These are phyloP conservation scores for Eumacrocentrus americanus DNA, from an alignment of 2,888 invertebrate species.

Conservation along the genomic window DNA sequence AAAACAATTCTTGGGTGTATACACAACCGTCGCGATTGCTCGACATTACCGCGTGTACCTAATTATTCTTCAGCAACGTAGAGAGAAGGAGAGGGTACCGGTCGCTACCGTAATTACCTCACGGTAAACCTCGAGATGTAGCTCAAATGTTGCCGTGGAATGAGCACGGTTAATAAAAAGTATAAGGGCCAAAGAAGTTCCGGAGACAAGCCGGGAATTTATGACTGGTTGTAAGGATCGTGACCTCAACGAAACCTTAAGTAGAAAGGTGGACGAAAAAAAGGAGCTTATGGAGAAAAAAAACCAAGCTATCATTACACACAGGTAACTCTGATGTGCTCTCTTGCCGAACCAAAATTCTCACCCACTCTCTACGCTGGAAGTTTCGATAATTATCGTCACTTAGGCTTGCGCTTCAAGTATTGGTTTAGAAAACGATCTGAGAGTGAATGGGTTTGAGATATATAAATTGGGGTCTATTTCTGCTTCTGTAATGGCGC, in stretches of 20 bases:
- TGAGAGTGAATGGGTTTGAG: not conserved
- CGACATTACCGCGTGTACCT: slow-evolving; percentile 38
- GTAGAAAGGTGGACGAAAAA: slow-evolving; percentile 1
- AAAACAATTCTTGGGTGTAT: not conserved
- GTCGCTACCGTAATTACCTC: slow-evolving; percentile 38
- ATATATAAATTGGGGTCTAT: slow-evolving; percentile 4
- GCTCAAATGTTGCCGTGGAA: slow-evolving; percentile 4
- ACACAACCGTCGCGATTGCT: slow-evolving; percentile 25
- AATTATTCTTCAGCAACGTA: no score
- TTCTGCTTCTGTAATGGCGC: slow-evolving; percentile 1
- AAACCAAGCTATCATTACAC: not conserved
- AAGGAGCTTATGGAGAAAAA: not conserved
- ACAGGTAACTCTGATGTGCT: not conserved
- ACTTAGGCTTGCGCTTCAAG: slow-evolving; percentile 8
- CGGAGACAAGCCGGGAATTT: slow-evolving; percentile 25
- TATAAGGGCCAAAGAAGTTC: slow-evolving; percentile 17
- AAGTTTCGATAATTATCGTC: slow-evolving; percentile 23
- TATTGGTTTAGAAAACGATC: not conserved
- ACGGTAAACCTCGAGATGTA: slow-evolving; percentile 27
- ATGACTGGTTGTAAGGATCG: slow-evolving; percentile 20
- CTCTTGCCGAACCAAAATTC: slow-evolving; percentile 12
- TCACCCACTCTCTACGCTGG: slow-evolving; percentile 10
- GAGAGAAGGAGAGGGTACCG: no score
- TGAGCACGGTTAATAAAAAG: slow-evolving; percentile 8
- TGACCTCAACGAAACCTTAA: slow-evolving; percentile 18